Conservation (phyloP, 2,888 invertebrate species). For the Petrolisthes manimaculis region DNA sequence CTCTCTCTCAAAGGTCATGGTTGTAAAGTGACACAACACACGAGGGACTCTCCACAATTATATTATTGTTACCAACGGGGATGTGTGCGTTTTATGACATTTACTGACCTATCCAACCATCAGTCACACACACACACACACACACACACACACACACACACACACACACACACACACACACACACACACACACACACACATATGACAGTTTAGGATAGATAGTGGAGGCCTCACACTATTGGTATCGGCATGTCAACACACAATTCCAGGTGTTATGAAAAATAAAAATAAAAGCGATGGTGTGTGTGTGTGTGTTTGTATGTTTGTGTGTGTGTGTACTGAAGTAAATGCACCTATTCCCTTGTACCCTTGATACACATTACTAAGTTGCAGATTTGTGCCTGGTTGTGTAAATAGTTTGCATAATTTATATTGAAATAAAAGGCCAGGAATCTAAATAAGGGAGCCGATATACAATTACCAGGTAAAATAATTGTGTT, state of each 20-base stretch:
- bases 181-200: slow-evolving; percentile 1
- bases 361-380: no score
- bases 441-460: no score
- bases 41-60: background rate
- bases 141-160: slow-evolving; percentile 1
- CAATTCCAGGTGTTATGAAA: background rate
- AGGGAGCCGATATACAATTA: no score
- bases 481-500: no score
- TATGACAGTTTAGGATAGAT: background rate
- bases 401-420: no score
- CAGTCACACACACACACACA: background rate
- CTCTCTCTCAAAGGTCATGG: background rate
- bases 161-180: slow-evolving; percentile 1
- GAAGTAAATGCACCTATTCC: no score
- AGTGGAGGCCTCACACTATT: background rate
- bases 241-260: background rate
- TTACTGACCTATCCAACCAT: background rate
- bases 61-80: no score
- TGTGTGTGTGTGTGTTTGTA: background rate
- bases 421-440: no score
- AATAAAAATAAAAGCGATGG: background rate
- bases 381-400: no score
- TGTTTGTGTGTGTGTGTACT: background rate
- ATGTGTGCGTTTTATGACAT: no score
- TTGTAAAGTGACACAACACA: background rate